Conservation (phyloP, 2,797 vertebrate genomes). For the Ambastaia sidthimunki region DNA sequence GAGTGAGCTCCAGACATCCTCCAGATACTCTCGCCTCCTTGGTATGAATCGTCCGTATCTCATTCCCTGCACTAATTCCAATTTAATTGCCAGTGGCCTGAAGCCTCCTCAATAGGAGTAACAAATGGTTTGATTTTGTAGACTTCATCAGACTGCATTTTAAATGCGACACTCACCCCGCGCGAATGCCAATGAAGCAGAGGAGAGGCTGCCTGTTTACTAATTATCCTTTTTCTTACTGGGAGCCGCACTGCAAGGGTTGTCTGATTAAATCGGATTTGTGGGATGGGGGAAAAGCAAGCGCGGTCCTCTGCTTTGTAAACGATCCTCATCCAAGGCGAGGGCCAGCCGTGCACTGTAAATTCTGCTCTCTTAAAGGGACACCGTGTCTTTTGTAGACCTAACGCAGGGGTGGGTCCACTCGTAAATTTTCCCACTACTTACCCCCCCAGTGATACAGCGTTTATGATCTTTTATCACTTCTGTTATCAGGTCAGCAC, state of each 20-base stretch:
- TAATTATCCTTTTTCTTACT: constrained; percentile 97
- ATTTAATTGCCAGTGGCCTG: constrained; percentile 99
- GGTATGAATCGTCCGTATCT: constrained; percentile 86
- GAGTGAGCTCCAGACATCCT: constrained; percentile 78
- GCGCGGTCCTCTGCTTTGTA: constrained; percentile 88
- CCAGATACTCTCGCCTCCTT: constrained; percentile 86
- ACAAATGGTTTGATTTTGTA: constrained; percentile 99
- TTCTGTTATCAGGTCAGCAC: constrained; percentile 57
- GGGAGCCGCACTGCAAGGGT: constrained; percentile 92
- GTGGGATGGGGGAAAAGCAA: constrained; percentile 87
- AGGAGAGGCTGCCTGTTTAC: constrained; percentile 99
- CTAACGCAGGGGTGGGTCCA: constrained; percentile 32
- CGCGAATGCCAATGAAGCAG: constrained; percentile 99
- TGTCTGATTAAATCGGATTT: constrained; percentile 99
- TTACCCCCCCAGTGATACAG: constrained; percentile 31
- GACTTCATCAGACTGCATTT: constrained; percentile 99
- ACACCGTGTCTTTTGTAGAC: constrained; percentile 46
- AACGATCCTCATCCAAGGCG: constrained; percentile 84
- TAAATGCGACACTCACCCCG: constrained; percentile 99
- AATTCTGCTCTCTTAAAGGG: constrained; percentile 81
- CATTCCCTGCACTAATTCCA: constrained; percentile 97
- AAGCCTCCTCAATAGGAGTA: constrained; percentile 99
- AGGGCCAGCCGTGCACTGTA: constrained; percentile 83
- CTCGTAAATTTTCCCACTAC: constrained; percentile 64
- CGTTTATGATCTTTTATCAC: constrained; percentile 69